phyloP scores from a whole-genome alignment of 2,888 invertebrate genomes.

The Meganola albula region DNA sequence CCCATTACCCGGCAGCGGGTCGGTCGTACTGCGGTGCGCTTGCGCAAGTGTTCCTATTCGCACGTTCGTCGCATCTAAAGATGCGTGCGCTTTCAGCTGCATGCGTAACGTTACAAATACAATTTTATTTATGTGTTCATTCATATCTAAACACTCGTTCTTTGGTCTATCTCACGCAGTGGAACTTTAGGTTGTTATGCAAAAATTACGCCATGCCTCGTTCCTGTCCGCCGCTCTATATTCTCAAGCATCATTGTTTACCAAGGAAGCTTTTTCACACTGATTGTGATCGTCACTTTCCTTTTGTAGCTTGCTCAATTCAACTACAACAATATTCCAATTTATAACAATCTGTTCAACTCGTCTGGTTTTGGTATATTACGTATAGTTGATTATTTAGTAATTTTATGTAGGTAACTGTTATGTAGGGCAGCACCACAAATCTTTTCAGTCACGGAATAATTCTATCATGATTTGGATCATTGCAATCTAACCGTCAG shows the following conservation, averaged over 20 bases:
- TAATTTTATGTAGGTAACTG: too few species aligned
- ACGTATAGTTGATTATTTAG: too few species aligned
- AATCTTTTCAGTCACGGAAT: constrained; percentile 13
- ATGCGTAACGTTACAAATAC: constrained; percentile 22
- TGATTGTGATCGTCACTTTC: constrained; percentile 33
- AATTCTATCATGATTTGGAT: constrained; percentile 11
- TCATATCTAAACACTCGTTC: constrained; percentile 27
- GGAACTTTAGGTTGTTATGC: constrained; percentile 43
- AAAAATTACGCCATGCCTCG: constrained; percentile 47
- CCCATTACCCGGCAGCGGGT: constrained; percentile 32
- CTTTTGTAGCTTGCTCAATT: constrained; percentile 17
- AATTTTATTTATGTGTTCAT: constrained; percentile 27
- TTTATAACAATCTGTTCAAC: too few species aligned
- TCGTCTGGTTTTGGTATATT: too few species aligned
- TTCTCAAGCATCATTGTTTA: constrained; percentile 39
- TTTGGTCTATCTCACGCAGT: constrained; percentile 40
- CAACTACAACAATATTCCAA: too few species aligned
- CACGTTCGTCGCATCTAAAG: constrained; percentile 41
- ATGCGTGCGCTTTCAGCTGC: constrained; percentile 34
- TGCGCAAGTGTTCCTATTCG: constrained; percentile 67
- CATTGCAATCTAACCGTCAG: constrained; percentile 15
- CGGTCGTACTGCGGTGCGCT: constrained; percentile 33
- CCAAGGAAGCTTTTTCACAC: constrained; percentile 39
- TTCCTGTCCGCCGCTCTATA: constrained; percentile 25
- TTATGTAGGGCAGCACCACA: too few species aligned